These are phyloP conservation scores for Anaspis maculata DNA, from an alignment of 2,888 invertebrate species.

Conservation along the genomic window DNA sequence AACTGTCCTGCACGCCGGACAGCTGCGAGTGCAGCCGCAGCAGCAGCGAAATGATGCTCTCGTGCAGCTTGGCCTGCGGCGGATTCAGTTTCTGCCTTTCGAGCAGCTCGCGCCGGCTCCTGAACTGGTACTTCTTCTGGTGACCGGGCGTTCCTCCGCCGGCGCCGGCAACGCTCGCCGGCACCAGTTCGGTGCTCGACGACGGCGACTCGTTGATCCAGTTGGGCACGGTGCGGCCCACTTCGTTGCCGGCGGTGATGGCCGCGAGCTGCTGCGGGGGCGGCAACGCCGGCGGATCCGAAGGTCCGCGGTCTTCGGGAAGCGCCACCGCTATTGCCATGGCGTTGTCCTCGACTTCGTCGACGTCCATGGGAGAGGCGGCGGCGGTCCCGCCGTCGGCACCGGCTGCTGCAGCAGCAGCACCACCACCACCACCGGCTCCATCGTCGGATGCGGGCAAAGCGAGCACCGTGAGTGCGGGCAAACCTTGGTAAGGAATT, in stretches of 20 bases:
- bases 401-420: too few species aligned
- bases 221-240: conserved; percentile 22
- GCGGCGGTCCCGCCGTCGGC: too few species aligned
- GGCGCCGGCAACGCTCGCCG: conserved; percentile 35
- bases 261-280: conserved; percentile 29
- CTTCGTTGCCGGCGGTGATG: conserved; percentile 36
- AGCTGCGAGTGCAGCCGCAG: conserved; percentile 88
- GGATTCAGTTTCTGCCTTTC: conserved; percentile 29
- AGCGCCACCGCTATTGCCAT: conserved; percentile 27
- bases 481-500: too few species aligned
- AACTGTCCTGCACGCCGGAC: conserved; percentile 76
- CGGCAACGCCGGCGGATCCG: conserved; percentile 20
- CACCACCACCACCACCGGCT: too few species aligned
- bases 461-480: conserved; percentile 16
- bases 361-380: conserved; percentile 16
- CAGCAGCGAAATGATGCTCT: conserved; percentile 83
- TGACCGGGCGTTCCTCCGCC: conserved; percentile 11
- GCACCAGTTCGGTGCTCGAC: conserved; percentile 42
- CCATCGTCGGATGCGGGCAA: too few species aligned
- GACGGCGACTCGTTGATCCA: conserved; percentile 11
- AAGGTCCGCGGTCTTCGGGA: neutral
- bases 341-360: conserved; percentile 9
- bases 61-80: conserved; percentile 53
- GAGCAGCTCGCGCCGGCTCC: conserved; percentile 29
- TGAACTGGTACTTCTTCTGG: conserved; percentile 22